phyloP scores from a whole-genome alignment of 2,797 vertebrate species.

The Halcyon badia region DNA sequence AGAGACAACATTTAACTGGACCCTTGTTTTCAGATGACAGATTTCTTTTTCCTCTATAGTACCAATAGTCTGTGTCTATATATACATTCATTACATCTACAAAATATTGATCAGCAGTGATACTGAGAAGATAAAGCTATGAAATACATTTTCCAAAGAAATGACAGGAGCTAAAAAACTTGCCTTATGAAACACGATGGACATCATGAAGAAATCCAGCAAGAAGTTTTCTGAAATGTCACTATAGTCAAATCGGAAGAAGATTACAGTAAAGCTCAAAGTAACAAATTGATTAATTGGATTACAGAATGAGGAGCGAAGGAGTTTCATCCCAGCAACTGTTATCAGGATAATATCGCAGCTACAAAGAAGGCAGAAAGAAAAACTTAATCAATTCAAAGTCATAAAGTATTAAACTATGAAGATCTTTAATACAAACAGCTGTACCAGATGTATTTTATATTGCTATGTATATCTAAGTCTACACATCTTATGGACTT shows the following conservation, averaged over 20 bases:
- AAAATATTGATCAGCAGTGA: background rate
- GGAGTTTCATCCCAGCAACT: conserved; percentile 94
- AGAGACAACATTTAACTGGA: background rate
- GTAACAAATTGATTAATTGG: conserved; percentile 93
- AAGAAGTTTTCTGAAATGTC: conserved; percentile 93
- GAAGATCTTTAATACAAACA: background rate
- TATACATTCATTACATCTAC: background rate
- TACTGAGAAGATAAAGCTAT: background rate
- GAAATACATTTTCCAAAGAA: background rate
- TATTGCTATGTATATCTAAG: background rate
- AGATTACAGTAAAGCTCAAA: conserved; percentile 92
- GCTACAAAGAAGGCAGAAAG: conserved; percentile 80
- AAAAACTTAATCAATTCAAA: conserved; percentile 2
- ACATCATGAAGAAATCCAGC: conserved; percentile 96
- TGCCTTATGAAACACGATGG: conserved; percentile 95
- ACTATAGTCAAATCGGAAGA: conserved; percentile 94
- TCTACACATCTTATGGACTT: background rate
- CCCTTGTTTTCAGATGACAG: background rate
- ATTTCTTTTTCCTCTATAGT: background rate
- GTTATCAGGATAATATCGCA: conserved; percentile 94
- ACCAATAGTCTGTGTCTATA: background rate
- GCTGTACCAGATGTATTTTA: background rate
- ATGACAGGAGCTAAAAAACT: conserved; percentile 42
- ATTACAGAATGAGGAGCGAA: conserved; percentile 94
- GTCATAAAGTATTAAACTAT: background rate